phyloP scores from a whole-genome alignment of 2,797 vertebrate species.

The Gallinago nigripennis region DNA sequence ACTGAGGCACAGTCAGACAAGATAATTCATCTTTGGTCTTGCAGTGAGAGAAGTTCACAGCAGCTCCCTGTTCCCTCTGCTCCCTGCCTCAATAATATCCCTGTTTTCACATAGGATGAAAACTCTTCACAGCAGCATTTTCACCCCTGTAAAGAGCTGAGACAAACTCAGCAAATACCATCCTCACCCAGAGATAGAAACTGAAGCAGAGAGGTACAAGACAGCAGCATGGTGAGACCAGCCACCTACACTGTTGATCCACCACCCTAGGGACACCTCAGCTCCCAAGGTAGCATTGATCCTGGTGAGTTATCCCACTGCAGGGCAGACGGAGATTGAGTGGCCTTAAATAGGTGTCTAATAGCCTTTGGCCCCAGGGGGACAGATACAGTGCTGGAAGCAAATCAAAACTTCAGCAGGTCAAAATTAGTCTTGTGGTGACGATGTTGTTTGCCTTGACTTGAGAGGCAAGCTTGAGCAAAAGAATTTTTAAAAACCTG shows the following conservation, averaged over 20 bases:
- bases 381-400: not conserved
- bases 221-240: not conserved
- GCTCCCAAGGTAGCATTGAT: accelerated
- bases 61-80: not conserved
- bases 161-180: not conserved
- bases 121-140: not conserved
- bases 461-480: not conserved
- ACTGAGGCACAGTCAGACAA: not conserved
- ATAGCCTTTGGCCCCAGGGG: not conserved
- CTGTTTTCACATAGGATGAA: not conserved
- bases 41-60: not conserved
- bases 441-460: accelerated
- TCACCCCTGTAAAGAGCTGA: not conserved
- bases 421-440: not conserved
- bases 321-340: not conserved
- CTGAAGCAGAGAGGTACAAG: not conserved
- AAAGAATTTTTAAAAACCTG: not conserved
- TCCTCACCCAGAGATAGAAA: not conserved
- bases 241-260: not conserved
- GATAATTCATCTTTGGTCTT: accelerated
- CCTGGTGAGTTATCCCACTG: not conserved
- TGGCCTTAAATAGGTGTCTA: not conserved
- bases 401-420: not conserved
- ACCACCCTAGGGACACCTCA: not conserved
- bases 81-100: not conserved